Conservation (phyloP, 2,113 vertebrate genomes). For the Cephalopholis sonnerati region DNA sequence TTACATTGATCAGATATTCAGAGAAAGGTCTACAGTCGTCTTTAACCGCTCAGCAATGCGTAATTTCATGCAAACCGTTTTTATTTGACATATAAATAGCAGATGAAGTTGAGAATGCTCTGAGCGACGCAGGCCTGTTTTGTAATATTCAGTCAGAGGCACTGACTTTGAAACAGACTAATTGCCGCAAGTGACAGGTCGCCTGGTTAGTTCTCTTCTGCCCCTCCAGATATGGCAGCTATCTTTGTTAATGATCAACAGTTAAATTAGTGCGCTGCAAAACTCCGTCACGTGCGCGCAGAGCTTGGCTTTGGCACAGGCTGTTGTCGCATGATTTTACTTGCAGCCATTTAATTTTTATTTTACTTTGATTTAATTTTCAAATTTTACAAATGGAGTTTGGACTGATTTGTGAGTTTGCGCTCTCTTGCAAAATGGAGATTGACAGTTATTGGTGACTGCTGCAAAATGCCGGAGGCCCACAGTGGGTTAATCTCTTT, state of each 20-base stretch:
- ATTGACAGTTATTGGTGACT: slow-evolving; percentile 7
- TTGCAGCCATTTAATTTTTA: neutral
- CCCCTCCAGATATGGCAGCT: neutral
- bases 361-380: neutral
- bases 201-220: neutral
- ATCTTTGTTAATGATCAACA: slow-evolving; percentile 44
- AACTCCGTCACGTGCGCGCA: neutral
- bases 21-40: neutral
- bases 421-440: neutral
- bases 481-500: slow-evolving; percentile 39
- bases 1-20: neutral
- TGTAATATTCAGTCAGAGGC: neutral
- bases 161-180: neutral
- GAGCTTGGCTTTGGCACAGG: neutral
- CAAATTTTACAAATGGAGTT: neutral
- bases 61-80: neutral
- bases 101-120: neutral
- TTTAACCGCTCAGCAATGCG: neutral
- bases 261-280: slow-evolving; percentile 11
- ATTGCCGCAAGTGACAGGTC: neutral
- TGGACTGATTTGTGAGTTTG: neutral
- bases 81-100: neutral
- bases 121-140: neutral
- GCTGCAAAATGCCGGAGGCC: slow-evolving; percentile 31
- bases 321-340: neutral